Evolutionary conservation across 2,888 invertebrate species (phyloP).

Genomic region (Mermis nigrescens): DNA sequence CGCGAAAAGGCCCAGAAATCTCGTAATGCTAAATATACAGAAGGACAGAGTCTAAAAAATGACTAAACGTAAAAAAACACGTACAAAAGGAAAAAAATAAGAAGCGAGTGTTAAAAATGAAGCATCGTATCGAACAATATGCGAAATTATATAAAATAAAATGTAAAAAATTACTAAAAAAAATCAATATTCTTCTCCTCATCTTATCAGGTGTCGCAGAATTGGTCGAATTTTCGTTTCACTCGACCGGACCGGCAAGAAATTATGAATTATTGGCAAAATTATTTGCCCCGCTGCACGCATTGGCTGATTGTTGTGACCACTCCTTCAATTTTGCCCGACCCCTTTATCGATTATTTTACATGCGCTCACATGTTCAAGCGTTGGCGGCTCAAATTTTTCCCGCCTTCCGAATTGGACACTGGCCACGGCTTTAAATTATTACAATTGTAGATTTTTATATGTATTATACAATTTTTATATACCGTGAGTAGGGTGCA

Average conservation of each 20-base stretch:
- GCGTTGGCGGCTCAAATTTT: conserved; percentile 28
- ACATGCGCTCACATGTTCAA: conserved; percentile 23
- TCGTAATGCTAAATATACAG: too few species aligned
- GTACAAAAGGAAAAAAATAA: too few species aligned
- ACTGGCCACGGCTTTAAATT: conserved; percentile 34
- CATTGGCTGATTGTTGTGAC: not conserved
- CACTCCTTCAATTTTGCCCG: not conserved
- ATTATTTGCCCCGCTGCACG: conserved; percentile 24
- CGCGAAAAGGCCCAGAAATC: too few species aligned
- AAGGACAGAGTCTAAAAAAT: too few species aligned
- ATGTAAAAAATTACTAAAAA: too few species aligned
- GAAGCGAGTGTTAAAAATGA: too few species aligned
- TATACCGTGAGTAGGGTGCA: not conserved
- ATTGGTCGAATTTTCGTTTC: conserved; percentile 32
- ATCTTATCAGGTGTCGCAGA: conserved; percentile 19
- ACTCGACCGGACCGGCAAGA: conserved; percentile 31
- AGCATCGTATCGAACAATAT: too few species aligned
- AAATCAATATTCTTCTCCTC: too few species aligned
- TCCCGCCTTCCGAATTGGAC: conserved; percentile 31
- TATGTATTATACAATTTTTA: too few species aligned
- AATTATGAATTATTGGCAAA: conserved; percentile 30
- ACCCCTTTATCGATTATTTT: conserved; percentile 17
- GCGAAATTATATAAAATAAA: too few species aligned
- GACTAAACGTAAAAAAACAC: too few species aligned
- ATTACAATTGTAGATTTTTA: conserved; percentile 15